phyloP scores from a whole-genome alignment of 2,113 vertebrate species.

The Illadopsis cleaveri region DNA sequence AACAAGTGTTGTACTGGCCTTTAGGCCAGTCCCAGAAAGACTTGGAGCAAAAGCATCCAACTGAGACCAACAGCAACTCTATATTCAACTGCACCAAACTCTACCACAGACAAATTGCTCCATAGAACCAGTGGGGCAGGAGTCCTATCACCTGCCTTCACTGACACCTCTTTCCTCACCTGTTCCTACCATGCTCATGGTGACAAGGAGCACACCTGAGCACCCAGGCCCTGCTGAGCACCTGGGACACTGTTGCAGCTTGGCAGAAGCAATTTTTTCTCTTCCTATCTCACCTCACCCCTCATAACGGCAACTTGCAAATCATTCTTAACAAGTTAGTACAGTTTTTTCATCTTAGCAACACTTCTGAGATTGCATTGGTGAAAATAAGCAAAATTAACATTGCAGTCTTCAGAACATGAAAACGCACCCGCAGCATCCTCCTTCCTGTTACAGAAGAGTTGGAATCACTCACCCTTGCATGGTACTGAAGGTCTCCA shows the following conservation, averaged over 20 bases:
- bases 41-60: neutral
- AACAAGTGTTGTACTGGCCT: neutral
- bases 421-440: neutral
- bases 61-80: neutral
- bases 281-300: neutral
- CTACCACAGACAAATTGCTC: neutral
- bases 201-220: neutral
- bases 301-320: neutral
- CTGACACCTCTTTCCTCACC: no score
- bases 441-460: neutral
- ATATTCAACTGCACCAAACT: no score
- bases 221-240: neutral
- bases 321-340: neutral
- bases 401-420: rapidly evolving
- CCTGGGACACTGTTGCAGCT: neutral
- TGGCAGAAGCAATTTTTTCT: neutral
- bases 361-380: neutral
- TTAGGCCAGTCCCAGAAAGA: neutral
- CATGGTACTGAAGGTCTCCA: rapidly evolving
- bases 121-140: neutral
- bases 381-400: neutral
- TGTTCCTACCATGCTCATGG: no score
- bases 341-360: neutral
- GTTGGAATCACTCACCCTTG: neutral
- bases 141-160: neutral